These are phyloP conservation scores for Tricholauxania praeusta DNA, from an alignment of 2,888 invertebrate genomes.

Conservation along the genomic window DNA sequence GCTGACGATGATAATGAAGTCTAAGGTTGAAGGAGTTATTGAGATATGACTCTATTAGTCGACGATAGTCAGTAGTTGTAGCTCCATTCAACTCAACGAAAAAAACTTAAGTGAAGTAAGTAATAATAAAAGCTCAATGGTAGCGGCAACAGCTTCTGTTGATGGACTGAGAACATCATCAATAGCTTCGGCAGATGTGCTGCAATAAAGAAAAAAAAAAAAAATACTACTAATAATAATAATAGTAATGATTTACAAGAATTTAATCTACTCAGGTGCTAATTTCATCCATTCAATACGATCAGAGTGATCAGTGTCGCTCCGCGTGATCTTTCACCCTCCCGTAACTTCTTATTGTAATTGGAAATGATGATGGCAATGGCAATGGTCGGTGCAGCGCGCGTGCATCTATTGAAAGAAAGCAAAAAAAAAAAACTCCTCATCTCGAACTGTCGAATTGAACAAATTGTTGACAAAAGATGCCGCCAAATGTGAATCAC, in stretches of 20 bases:
- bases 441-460: slow-evolving; percentile 37
- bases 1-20: background rate
- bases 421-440: background rate
- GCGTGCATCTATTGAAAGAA: slow-evolving; percentile 7
- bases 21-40: slow-evolving; percentile 33
- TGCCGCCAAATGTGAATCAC: slow-evolving; percentile 19
- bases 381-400: background rate
- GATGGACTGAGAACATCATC: slow-evolving; percentile 18
- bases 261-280: slow-evolving; percentile 46
- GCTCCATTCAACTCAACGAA: background rate
- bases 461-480: slow-evolving; percentile 38
- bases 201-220: slow-evolving; percentile 44
- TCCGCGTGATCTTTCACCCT: background rate
- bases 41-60: slow-evolving; percentile 36
- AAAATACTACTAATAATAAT: slow-evolving; percentile 21
- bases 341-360: too few species aligned
- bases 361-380: too few species aligned
- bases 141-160: slow-evolving; percentile 27
- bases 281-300: slow-evolving; percentile 41
- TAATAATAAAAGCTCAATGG: slow-evolving; percentile 11
- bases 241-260: slow-evolving; percentile 44
- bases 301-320: slow-evolving; percentile 6
- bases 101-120: slow-evolving; percentile 15
- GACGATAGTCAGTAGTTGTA: background rate
- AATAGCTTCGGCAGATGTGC: slow-evolving; percentile 44